Base-by-base conservation (phyloP, 1,140 invertebrate genomes). In the Drosophila kanapiae region DNA sequence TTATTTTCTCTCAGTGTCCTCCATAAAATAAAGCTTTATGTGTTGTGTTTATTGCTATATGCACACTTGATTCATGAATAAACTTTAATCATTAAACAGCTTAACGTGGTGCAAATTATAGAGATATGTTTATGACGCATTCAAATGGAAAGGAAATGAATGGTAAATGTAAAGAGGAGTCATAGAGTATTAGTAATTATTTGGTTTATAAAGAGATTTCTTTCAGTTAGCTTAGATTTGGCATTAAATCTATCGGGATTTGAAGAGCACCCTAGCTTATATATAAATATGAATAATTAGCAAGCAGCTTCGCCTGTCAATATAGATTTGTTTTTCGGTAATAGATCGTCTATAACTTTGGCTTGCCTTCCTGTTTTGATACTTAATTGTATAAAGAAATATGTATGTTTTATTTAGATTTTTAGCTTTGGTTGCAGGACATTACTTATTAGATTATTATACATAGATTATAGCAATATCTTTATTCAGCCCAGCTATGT, bases 111-210 rank as follows among this genome's bases (percentile, higher is more conserved):
- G 53, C 35, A 56, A 38, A 38, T 56, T 38, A 56, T 0, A 38
- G 18, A 38, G 53, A 56, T 23, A 56, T 56, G 11, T n/a, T 56
- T 56, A 27, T 38, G 13, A 56, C 38, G 35, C 53, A n/a, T 56
- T 56, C 18, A 56, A 56, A 27, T 38, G 18, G 53, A 56, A 56
- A 38, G 0, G 0, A 56, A 56, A 38, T 10, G 18, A 56, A 56
- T 38, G 35, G 35, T 0, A 2, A 56, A 56, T 23, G 18, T 13
- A 9, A 37, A 38, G 13, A n/a, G 8, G 35, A 27, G 13, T 23
- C 53, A 38, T n/a, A 10, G 8, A 38, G 35, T 27, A 18, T 14
- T 27, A 27, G 5, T n/a, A 9, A 23, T 38, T 6, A 14, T 37
- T 1, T 23, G 11, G 7, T 7, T 37, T 38, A 38, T 4, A 14